Base-by-base conservation (phyloP, 2,888 invertebrate genomes). In the Agrenia bidenticulata region DNA sequence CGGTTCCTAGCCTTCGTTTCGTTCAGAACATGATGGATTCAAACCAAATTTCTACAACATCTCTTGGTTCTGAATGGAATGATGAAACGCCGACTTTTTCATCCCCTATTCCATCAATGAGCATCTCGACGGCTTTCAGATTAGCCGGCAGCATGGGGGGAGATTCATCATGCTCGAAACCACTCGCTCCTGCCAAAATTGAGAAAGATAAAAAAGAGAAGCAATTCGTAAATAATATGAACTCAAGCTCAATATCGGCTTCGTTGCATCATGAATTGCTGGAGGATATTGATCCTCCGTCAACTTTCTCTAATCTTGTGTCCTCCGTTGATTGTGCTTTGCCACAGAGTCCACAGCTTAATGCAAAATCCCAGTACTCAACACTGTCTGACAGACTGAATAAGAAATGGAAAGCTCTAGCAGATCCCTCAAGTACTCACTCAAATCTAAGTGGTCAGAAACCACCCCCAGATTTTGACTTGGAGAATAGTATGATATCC, bases 401-500 rank as follows among this genome's bases (percentile, higher is more conserved):
- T 23, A 63, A 59, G n/a, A 65, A 65, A 26, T 67, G 63, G 67
- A 61, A 64, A 24, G 67, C 64, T 11, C 26, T 70, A 17, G 64
- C 63, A 39, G 66, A 67, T n/a, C 41, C 49, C 17, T 61, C 32
- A 13, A 69, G 71, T 32, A 73, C 72, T 32, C 53, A 57, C 15
- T 70, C 67, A 19, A 76, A 72, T 53, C 55, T 72, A 23, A 64
- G 64, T 54, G 69, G 69, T 41, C 73, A 74, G 50, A 69, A 68
- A 54, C 73, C 73, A 9, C 74, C 73, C 5, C 64, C 61, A 19
- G 71, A 72, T 41, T 64, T 73, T 23, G 73, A 74, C 59, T 45
- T 74, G 53, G 74, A 74, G 41, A 73, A 70, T 54, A 71, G 71
- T 42, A 73, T 76, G 74, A 74, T 76, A n/a, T 74, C 74, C 9